Evolutionary conservation across 2,113 vertebrate species (phyloP).

Genomic region (Boleophthalmus pectinirostris): DNA sequence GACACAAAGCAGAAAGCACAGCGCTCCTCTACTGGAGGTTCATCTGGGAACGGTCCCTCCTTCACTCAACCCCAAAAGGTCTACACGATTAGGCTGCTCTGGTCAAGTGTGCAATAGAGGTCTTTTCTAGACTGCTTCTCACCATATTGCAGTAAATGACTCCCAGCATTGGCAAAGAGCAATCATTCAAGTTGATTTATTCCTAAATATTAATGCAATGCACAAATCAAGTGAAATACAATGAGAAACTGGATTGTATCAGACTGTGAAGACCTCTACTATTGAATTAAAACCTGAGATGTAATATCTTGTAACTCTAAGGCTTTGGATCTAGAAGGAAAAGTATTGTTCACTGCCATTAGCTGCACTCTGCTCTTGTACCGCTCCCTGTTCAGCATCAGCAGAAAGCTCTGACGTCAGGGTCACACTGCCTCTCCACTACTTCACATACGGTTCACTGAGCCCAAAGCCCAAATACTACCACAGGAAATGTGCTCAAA

Average conservation of each 20-base stretch:
- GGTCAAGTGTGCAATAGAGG: slow-evolving; percentile 2
- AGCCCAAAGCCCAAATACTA: not conserved
- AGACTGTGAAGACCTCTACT: not conserved
- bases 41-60: not conserved
- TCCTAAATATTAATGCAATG: not conserved
- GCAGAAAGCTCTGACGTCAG: not conserved
- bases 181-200: not conserved
- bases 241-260: not conserved
- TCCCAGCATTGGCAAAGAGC: not conserved
- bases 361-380: slow-evolving; percentile 5
- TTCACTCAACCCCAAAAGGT: not conserved
- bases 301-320: not conserved
- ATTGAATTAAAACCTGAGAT: not conserved
- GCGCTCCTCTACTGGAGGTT: not conserved
- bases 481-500: not conserved
- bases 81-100: slow-evolving; percentile 5
- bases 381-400: slow-evolving; percentile 2
- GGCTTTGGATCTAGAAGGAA: not conserved
- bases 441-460: slow-evolving; percentile 11
- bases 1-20: slow-evolving; percentile 5
- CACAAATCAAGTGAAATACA: not conserved
- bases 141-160: not conserved
- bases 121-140: slow-evolving; percentile 6
- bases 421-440: slow-evolving; percentile 32
- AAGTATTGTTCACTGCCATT: slow-evolving; percentile 40